Percentiles rank a stretch among this genome's conserved stretches.
Evolutionary conservation across 2,888 invertebrate genomes (phyloP).

Genomic region (Merodon equestris): DNA sequence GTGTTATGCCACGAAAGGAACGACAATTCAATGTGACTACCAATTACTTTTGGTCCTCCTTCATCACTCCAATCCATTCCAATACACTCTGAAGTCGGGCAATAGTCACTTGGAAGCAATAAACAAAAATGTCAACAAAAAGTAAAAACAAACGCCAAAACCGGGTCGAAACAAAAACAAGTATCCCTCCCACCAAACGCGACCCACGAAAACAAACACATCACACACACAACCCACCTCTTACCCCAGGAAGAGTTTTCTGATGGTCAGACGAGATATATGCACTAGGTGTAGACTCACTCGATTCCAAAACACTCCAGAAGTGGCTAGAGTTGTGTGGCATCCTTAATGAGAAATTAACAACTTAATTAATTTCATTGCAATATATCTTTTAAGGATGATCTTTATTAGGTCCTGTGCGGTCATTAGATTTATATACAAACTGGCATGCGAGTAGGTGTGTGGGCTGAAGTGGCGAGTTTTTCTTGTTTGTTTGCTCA

Average conservation of each 20-base stretch:
- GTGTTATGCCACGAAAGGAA: conserved; percentile 17
- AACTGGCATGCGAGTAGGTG: conserved; percentile 5
- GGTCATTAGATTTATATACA: conserved; percentile 63
- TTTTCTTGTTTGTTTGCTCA: conserved; percentile 23
- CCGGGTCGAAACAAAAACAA: conserved; percentile 32
- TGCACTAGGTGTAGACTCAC: conserved; percentile 28
- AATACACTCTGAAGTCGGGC: background rate
- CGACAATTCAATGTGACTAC: conserved; percentile 25
- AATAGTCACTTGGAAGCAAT: conserved; percentile 56
- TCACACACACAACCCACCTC: no score
- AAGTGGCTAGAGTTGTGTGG: conserved; percentile 43
- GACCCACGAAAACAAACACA: no score
- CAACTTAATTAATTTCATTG: conserved; percentile 78
- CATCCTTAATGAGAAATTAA: conserved; percentile 77
- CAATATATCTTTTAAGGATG: conserved; percentile 75
- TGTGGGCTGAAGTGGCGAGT: background rate
- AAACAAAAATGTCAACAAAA: conserved; percentile 62
- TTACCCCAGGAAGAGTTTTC: conserved; percentile 18
- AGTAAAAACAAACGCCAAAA: conserved; percentile 50
- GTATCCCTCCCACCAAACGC: no score
- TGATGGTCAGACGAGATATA: conserved; percentile 1
- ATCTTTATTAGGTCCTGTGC: conserved; percentile 66
- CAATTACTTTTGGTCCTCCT: conserved; percentile 37
- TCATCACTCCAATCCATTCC: conserved; percentile 30
- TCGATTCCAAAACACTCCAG: conserved; percentile 36